phyloP scores from a whole-genome alignment of 2,113 vertebrate genomes.

The Etheostoma spectabile region DNA sequence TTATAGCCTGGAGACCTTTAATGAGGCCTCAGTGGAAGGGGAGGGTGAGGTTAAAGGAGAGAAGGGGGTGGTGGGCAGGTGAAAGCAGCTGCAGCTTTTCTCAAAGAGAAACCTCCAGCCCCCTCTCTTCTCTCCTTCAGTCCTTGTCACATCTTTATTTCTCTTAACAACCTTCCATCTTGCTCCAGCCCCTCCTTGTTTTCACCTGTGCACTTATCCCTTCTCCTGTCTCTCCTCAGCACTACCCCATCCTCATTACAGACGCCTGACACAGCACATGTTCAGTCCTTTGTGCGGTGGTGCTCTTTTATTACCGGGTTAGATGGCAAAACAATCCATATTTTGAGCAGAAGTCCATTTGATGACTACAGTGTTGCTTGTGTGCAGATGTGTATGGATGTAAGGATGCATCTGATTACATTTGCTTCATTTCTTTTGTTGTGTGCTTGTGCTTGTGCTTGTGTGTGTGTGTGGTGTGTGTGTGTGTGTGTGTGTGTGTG shows the following conservation, averaged over 20 bases:
- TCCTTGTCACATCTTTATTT: constrained; percentile 48
- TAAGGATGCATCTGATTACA: constrained; percentile 16
- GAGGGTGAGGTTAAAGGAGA: not conserved
- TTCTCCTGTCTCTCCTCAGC: constrained; percentile 25
- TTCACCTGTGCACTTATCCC: constrained; percentile 37
- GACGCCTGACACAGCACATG: constrained; percentile 72
- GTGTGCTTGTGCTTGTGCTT: too few species aligned
- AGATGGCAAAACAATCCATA: constrained; percentile 65
- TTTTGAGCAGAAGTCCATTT: constrained; percentile 40
- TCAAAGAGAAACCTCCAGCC: constrained; percentile 31
- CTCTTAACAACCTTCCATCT: constrained; percentile 31
- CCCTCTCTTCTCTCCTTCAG: not conserved
- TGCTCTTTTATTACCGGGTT: constrained; percentile 65
- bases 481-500: constrained; percentile 18
- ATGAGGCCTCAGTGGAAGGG: constrained; percentile 71
- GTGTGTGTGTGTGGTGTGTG: too few species aligned
- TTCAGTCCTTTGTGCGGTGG: constrained; percentile 60
- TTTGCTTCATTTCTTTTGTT: not conserved
- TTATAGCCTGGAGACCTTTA: constrained; percentile 76
- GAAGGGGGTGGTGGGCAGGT: constrained; percentile 62
- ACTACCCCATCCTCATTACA: constrained; percentile 56
- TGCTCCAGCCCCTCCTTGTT: not conserved
- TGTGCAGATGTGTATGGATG: constrained; percentile 14
- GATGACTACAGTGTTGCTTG: constrained; percentile 1
- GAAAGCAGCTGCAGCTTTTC: constrained; percentile 71